phyloP scores from a whole-genome alignment of 2,797 vertebrate species.

The Sebastes umbrosus region DNA sequence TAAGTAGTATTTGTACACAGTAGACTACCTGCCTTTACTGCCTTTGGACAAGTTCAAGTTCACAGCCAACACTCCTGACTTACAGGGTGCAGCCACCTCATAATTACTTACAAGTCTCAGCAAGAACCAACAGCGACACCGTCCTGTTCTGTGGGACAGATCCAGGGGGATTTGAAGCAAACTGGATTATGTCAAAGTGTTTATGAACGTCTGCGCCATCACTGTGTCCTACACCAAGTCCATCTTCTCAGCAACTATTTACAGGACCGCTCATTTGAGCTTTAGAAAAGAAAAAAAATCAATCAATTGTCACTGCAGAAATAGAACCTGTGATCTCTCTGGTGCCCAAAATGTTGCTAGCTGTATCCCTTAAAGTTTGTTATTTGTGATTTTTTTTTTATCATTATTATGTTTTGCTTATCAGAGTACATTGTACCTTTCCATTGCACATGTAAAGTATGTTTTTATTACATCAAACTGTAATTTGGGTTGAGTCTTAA shows the following conservation, averaged over 20 bases:
- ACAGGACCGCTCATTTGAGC: not conserved
- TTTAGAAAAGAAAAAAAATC: not conserved
- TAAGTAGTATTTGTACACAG: not conserved
- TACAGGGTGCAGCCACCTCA: not conserved
- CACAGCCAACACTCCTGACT: not conserved
- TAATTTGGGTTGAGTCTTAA: not conserved
- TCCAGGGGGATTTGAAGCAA: not conserved
- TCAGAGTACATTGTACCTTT: conserved; percentile 7
- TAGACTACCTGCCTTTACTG: too few species aligned
- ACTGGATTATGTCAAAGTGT: not conserved
- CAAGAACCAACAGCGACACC: not conserved
- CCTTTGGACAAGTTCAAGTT: not conserved
- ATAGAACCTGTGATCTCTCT: not conserved
- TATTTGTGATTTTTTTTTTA: not conserved
- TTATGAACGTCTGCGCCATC: not conserved
- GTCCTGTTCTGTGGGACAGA: not conserved
- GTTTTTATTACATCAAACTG: conserved; percentile 7
- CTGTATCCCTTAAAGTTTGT: not conserved
- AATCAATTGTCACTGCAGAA: not conserved
- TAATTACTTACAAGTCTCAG: not conserved
- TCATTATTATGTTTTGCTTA: not conserved
- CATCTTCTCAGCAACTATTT: not conserved
- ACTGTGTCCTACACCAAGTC: not conserved
- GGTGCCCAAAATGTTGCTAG: not conserved
- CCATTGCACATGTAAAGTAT: conserved; percentile 39